phyloP scores from a whole-genome alignment of 2,113 vertebrate species.

The Paraplagusia blochii region DNA sequence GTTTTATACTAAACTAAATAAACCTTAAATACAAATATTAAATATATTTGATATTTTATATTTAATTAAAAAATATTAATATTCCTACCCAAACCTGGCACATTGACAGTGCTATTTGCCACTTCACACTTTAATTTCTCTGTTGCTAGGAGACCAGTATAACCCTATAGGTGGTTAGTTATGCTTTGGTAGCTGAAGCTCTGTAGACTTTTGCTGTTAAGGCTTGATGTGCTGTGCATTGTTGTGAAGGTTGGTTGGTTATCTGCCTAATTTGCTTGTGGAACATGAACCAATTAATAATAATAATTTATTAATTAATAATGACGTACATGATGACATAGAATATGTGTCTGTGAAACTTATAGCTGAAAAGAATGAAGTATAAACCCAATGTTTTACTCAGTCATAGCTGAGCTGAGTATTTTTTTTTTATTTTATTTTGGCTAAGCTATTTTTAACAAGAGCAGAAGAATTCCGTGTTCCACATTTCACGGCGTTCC shows the following conservation, averaged over 20 bases:
- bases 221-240: not conserved
- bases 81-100: not conserved
- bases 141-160: slow-evolving; percentile 50
- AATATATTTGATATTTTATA: no score
- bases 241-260: no score
- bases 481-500: no score
- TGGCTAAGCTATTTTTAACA: no score
- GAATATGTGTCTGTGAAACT: no score
- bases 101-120: not conserved
- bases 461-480: no score
- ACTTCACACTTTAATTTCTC: slow-evolving; percentile 8
- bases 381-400: no score
- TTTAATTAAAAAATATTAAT: slow-evolving; percentile 8
- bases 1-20: not conserved
- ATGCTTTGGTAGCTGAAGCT: slow-evolving; percentile 14
- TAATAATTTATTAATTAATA: no score
- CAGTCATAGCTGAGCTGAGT: no score
- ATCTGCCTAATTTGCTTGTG: not conserved
- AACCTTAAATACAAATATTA: not conserved
- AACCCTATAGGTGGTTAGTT: slow-evolving; percentile 25
- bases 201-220: not conserved
- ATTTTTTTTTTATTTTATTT: no score
- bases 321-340: no score
- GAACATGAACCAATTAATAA: not conserved
- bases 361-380: no score